Evolutionary conservation across 2,113 vertebrate genomes (phyloP).

Genomic region (Nycticorax nycticorax): DNA sequence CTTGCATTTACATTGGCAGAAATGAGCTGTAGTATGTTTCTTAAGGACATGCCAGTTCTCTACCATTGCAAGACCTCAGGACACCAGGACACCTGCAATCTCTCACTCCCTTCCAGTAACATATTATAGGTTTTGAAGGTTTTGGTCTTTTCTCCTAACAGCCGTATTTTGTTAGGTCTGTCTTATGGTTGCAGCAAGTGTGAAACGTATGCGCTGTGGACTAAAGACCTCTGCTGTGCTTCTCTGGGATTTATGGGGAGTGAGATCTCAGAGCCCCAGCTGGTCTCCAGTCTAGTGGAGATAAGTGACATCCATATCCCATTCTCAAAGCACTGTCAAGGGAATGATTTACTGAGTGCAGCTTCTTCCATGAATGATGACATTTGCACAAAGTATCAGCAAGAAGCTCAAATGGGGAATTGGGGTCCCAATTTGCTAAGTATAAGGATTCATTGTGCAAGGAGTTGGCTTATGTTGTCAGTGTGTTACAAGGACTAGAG

Average conservation of each 20-base stretch:
- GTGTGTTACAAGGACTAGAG: background rate
- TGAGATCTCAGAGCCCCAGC: constrained; percentile 10
- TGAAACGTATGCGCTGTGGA: background rate
- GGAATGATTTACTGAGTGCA: background rate
- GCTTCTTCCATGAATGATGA: background rate
- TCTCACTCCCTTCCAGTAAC: background rate
- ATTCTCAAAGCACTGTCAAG: background rate
- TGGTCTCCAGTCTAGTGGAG: background rate
- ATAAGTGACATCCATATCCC: background rate
- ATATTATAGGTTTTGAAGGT: background rate
- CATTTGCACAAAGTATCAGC: background rate
- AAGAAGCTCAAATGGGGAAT: background rate
- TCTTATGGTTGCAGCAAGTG: background rate
- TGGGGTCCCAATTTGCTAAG: background rate
- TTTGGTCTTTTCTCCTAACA: background rate
- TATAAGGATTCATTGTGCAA: rapidly evolving
- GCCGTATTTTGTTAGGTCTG: background rate
- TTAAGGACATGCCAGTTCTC: background rate
- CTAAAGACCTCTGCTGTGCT: background rate
- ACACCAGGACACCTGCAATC: background rate
- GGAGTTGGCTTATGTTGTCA: background rate
- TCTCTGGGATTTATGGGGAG: background rate
- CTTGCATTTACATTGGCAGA: background rate
- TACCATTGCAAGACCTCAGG: background rate
- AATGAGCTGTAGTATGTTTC: background rate